Evolutionary conservation across 1,140 invertebrate species (phyloP).

Genomic region (Bombus vancouverensis): DNA sequence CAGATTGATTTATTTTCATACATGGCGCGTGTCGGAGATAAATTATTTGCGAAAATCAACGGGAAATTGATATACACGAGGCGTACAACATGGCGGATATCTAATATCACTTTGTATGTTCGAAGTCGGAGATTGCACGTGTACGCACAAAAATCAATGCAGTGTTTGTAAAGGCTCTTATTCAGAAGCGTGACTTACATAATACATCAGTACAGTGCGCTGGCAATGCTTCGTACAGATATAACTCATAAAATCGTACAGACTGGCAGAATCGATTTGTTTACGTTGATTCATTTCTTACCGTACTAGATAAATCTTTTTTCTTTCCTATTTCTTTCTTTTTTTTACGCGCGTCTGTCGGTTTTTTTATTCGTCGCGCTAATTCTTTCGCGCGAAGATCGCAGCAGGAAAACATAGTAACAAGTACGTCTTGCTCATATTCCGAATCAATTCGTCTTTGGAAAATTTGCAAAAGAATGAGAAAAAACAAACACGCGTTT

Average conservation of each 20-base stretch:
- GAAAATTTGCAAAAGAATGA: too few species aligned
- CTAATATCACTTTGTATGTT: constrained; percentile 24
- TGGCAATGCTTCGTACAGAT: constrained; percentile 33
- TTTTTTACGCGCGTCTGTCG: fast-evolving
- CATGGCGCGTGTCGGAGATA: background rate
- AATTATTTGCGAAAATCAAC: constrained; percentile 26
- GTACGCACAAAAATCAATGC: constrained; percentile 44
- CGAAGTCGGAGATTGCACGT: constrained; percentile 8
- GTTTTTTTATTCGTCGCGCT: too few species aligned
- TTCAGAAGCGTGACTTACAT: constrained; percentile 47
- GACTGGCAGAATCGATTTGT: constrained; percentile 28
- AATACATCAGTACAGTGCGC: background rate
- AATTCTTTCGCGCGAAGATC: too few species aligned
- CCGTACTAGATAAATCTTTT: background rate
- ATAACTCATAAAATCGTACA: constrained; percentile 15
- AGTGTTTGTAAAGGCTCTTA: constrained; percentile 39
- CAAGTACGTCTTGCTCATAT: too few species aligned
- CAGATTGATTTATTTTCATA: constrained; percentile 13
- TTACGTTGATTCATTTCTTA: constrained; percentile 29
- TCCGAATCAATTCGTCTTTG: too few species aligned
- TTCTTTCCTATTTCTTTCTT: too few species aligned
- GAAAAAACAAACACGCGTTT: too few species aligned
- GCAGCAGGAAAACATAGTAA: too few species aligned
- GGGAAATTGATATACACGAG: constrained; percentile 30
- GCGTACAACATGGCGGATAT: background rate